A percentile compares a stretch with the other conserved stretches of the same genome.
These are phyloP conservation scores for Deroplatys truncata DNA, from an alignment of 2,888 invertebrate species.

Conservation along the genomic window DNA sequence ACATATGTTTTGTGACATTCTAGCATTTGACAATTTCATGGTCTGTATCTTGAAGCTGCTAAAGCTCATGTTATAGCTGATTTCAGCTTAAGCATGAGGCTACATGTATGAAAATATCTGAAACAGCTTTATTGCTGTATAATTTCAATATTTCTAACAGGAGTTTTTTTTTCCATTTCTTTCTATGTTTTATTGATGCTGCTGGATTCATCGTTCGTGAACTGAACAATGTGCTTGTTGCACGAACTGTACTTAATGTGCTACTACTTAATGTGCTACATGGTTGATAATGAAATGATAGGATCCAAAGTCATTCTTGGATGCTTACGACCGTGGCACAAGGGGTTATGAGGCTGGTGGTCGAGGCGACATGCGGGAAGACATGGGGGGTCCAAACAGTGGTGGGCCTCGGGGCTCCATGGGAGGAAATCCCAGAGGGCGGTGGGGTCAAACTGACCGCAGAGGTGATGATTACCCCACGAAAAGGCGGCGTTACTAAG, in stretches of 20 bases:
- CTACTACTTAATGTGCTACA: not conserved
- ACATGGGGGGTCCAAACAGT: constrained; percentile 25
- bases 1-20: constrained; percentile 23
- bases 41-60: constrained; percentile 23
- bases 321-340: constrained; percentile 40
- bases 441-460: constrained; percentile 34
- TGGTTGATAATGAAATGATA: constrained; percentile 33
- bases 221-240: not conserved
- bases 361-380: constrained; percentile 38
- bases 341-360: constrained; percentile 42
- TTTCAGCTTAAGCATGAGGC: not conserved
- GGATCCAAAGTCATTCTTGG: constrained; percentile 49
- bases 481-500: constrained; percentile 62
- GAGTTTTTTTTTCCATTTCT: constrained; percentile 44
- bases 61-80: not conserved
- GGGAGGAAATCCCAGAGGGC: constrained; percentile 26
- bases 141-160: constrained; percentile 40
- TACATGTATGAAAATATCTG: not conserved
- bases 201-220: constrained; percentile 14
- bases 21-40: constrained; percentile 36
- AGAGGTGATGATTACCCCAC: constrained; percentile 57
- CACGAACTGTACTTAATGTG: not conserved
- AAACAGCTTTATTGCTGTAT: not conserved
- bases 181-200: constrained; percentile 44
- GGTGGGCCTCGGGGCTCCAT: constrained; percentile 23